Evolutionary conservation across 1,140 invertebrate genomes (phyloP).

Genomic region (Musca vetustissima): DNA sequence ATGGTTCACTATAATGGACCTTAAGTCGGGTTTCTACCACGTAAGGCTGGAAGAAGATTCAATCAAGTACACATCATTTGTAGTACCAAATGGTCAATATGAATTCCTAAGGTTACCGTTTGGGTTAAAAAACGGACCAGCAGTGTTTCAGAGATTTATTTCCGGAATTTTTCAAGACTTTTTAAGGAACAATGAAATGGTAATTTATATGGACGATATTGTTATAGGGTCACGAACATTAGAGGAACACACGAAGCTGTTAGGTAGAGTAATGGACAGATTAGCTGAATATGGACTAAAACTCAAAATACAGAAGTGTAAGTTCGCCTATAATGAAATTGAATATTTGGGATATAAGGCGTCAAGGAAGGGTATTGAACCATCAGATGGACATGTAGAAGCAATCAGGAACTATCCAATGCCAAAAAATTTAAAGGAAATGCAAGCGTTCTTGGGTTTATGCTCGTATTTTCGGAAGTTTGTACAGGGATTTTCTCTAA

Average conservation of each 20-base stretch:
- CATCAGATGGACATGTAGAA: constrained; percentile 20
- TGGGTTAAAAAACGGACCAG: constrained; percentile 31
- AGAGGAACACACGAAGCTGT: constrained; percentile 31
- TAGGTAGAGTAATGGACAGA: constrained; percentile 29
- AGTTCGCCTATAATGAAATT: constrained; percentile 29
- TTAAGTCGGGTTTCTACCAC: constrained; percentile 29
- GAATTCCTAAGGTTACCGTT: constrained; percentile 45
- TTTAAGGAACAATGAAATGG: constrained; percentile 1
- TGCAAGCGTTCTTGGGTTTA: constrained; percentile 20
- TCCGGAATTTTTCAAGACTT: constrained; percentile 27
- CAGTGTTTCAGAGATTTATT: constrained; percentile 38
- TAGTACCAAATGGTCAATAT: constrained; percentile 34
- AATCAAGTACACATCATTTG: constrained; percentile 33
- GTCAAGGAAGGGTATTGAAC: constrained; percentile 29
- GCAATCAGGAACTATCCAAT: constrained; percentile 25
- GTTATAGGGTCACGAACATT: constrained; percentile 29
- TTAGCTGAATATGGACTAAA: constrained; percentile 29
- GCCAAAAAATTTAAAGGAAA: constrained; percentile 9
- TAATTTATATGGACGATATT: constrained; percentile 35
- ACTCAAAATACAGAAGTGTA: constrained; percentile 36
- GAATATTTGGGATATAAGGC: constrained; percentile 33
- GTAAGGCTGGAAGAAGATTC: constrained; percentile 31
- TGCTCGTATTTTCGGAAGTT: constrained; percentile 25
- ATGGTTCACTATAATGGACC: constrained; percentile 31
- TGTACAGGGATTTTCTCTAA: constrained; percentile 24